phyloP scores from a whole-genome alignment of 92 coral and sea anemone genomes.

The Diadumene lineata region DNA sequence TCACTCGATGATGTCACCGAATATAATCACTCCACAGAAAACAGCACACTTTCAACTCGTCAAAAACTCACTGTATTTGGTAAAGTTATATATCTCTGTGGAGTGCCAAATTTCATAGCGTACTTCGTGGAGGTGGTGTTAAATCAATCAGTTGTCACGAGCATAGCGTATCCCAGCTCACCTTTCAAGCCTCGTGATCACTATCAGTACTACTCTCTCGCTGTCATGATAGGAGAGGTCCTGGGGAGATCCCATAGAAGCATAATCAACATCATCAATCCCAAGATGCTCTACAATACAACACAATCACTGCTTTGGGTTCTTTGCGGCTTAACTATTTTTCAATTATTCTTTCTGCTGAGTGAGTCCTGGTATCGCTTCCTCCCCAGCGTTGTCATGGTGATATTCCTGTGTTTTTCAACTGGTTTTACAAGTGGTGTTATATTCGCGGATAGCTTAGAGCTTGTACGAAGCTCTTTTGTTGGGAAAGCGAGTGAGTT shows the following conservation, averaged over 20 bases:
- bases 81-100: conserved; percentile 17
- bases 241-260: conserved; percentile 68
- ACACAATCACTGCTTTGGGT: conserved; percentile 62
- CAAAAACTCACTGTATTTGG: neutral
- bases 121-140: conserved; percentile 60
- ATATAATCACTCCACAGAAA: conserved; percentile 1
- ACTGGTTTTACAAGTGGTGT: conserved; percentile 61
- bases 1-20: too few relatives aligned
- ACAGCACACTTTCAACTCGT: neutral
- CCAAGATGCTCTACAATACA: conserved; percentile 50
- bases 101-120: conserved; percentile 45
- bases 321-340: conserved; percentile 52
- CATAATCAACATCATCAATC: conserved; percentile 40
- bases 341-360: conserved; percentile 53
- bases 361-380: conserved; percentile 83
- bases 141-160: conserved; percentile 61
- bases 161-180: conserved; percentile 64
- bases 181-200: conserved; percentile 85
- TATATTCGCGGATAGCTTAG: conserved; percentile 55
- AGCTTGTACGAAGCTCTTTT: conserved; percentile 53
- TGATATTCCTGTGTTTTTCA: conserved; percentile 57
- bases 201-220: conserved; percentile 65
- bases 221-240: conserved; percentile 62
- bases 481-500: conserved; percentile 66
- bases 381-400: conserved; percentile 62